A percentile compares a stretch with the other conserved stretches of the same genome.
These are phyloP conservation scores for Spilosoma lubricipeda DNA, from an alignment of 2,888 invertebrate genomes.

Conservation along the genomic window DNA sequence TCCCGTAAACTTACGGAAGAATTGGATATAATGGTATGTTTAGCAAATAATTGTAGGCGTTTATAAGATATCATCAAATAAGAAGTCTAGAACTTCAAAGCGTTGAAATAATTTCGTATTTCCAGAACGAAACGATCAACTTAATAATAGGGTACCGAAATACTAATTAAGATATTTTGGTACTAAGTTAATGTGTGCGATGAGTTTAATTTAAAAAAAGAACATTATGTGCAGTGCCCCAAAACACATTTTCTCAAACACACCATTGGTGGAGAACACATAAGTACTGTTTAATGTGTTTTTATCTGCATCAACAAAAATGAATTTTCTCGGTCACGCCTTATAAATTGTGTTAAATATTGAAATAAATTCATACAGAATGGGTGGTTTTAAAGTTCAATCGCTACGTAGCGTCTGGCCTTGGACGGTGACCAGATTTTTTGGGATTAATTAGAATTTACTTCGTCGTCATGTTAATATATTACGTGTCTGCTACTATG, in stretches of 20 bases:
- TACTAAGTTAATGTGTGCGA: conserved; percentile 21
- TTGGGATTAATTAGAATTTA: conserved; percentile 56
- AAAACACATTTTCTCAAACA: conserved; percentile 15
- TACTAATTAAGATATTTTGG: conserved; percentile 38
- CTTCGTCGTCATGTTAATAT: conserved; percentile 39
- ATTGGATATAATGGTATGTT: conserved; percentile 22
- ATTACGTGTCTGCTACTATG: conserved; percentile 54
- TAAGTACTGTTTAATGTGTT: conserved; percentile 46
- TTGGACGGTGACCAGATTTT: conserved; percentile 57
- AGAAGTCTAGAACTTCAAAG: conserved; percentile 23
- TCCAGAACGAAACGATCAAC: conserved; percentile 19
- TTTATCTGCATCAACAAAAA: conserved; percentile 39
- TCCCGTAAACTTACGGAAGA: conserved; percentile 11
- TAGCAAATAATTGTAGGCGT: conserved; percentile 30
- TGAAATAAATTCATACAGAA: conserved; percentile 62
- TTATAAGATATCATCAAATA: conserved; percentile 29
- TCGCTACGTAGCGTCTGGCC: conserved; percentile 60
- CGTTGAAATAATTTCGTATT: conserved; percentile 29
- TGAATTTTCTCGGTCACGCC: conserved; percentile 66
- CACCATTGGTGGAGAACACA: conserved; percentile 10
- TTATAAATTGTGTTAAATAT: conserved; percentile 74
- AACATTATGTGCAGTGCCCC: conserved; percentile 40
- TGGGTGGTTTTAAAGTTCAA: conserved; percentile 57
- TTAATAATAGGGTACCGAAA: conserved; percentile 22
- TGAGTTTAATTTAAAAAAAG: not conserved